Conservation (phyloP, 2,888 invertebrate genomes). For the Helicoverpa assulta region DNA sequence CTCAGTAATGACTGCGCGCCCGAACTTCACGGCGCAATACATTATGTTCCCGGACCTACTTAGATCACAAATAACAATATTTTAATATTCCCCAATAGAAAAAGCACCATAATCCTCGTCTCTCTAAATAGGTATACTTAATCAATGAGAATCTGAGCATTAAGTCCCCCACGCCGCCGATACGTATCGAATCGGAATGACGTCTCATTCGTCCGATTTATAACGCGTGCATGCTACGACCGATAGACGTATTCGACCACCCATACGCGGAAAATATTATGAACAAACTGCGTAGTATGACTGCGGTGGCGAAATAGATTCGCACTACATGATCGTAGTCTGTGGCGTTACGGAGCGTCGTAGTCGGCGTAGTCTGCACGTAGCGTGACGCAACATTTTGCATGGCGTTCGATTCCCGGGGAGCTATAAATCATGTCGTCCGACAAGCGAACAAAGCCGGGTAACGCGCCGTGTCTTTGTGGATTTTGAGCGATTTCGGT, state of each 20-base stretch:
- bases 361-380: conserved; percentile 66
- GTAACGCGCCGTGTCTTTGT: conserved; percentile 88
- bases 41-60: conserved; percentile 22
- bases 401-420: conserved; percentile 81
- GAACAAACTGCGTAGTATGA: conserved; percentile 9
- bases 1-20: conserved; percentile 7
- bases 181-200: conserved; percentile 87
- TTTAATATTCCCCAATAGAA: conserved; percentile 64
- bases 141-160: conserved; percentile 84
- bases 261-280: conserved; percentile 62
- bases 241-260: conserved; percentile 57
- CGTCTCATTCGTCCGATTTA: conserved; percentile 89
- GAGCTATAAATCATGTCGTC: conserved; percentile 81
- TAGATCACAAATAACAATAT: conserved; percentile 54
- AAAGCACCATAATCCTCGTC: conserved; percentile 75
- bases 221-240: conserved; percentile 74
- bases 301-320: conserved; percentile 49
- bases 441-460: conserved; percentile 88
- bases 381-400: conserved; percentile 88
- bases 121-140: conserved; percentile 85
- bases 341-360: conserved; percentile 64
- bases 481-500: conserved; percentile 88
- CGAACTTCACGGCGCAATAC: conserved; percentile 31
- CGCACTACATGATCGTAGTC: conserved; percentile 41
- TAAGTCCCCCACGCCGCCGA: conserved; percentile 81